Conservation (phyloP, 2,113 vertebrate species). For the Vulpes vulpes region DNA sequence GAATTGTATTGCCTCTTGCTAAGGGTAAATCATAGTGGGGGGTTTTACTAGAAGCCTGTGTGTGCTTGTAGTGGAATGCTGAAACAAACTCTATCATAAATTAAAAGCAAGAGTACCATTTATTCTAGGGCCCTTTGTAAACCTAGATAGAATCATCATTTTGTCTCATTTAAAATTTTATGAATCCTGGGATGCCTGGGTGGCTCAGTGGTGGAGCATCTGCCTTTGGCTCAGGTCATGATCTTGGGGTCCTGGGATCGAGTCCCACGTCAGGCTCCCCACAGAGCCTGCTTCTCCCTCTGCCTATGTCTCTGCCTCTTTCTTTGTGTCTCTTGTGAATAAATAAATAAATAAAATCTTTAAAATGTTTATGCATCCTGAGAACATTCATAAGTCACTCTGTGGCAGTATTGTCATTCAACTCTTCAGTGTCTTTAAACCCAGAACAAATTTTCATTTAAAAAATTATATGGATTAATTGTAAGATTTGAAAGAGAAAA, state of each 20-base stretch:
- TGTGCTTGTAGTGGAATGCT: neutral
- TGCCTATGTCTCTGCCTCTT: no score
- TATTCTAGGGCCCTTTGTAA: conserved; percentile 49
- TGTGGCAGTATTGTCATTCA: no score
- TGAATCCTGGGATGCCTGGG: neutral
- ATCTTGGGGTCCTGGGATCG: no score
- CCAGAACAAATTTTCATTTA: neutral
- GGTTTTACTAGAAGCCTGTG: neutral
- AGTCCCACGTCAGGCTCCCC: no score
- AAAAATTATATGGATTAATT: neutral
- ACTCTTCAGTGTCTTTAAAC: neutral
- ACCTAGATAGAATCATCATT: neutral
- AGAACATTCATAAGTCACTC: no score
- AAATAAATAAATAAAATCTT: no score
- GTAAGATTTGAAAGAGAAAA: conserved; percentile 54
- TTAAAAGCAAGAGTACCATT: neutral
- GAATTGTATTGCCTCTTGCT: neutral
- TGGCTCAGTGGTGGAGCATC: no score
- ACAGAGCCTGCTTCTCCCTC: no score
- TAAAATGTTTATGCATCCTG: no score
- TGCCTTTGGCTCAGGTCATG: no score
- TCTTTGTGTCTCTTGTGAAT: no score
- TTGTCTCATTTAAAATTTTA: conserved; percentile 10
- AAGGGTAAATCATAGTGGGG: neutral
- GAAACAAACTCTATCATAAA: conserved; percentile 8